A percentile compares a stretch with the other conserved stretches of the same genome.
These are phyloP conservation scores for Triops longicaudatus DNA, from an alignment of 1,140 invertebrate species.

Conservation along the genomic window DNA sequence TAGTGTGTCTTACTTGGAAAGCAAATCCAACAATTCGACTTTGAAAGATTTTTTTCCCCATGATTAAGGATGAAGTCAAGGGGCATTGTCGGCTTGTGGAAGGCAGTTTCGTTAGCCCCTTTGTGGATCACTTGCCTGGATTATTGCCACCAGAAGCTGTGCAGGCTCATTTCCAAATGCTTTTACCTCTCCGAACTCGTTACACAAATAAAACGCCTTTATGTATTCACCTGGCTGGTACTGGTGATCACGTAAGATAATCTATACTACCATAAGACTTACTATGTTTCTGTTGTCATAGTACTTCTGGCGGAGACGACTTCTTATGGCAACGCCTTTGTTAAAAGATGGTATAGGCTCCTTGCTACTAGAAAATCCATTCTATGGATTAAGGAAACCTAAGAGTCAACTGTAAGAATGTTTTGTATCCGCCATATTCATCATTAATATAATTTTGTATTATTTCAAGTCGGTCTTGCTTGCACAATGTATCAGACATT, in stretches of 20 bases:
- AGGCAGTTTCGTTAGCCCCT: slow-evolving; percentile 80
- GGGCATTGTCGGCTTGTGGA: slow-evolving; percentile 69
- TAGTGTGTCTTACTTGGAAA: too few species aligned
- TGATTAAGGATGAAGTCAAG: slow-evolving; percentile 71
- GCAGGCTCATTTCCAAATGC: slow-evolving; percentile 71
- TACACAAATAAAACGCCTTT: slow-evolving; percentile 54
- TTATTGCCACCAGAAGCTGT: slow-evolving; percentile 75
- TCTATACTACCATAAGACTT: slow-evolving; percentile 22
- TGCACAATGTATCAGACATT: slow-evolving; percentile 93
- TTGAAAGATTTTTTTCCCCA: too few species aligned
- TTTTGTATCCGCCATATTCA: slow-evolving; percentile 20
- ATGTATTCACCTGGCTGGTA: slow-evolving; percentile 90
- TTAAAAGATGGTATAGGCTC: slow-evolving; percentile 88
- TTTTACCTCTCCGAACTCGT: slow-evolving; percentile 53
- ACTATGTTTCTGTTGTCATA: slow-evolving; percentile 43
- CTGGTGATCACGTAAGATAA: slow-evolving; percentile 88
- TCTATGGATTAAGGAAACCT: slow-evolving; percentile 88
- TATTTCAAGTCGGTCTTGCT: slow-evolving; percentile 67
- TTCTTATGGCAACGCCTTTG: slow-evolving; percentile 81
- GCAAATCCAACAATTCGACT: too few species aligned
- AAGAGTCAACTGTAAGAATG: slow-evolving; percentile 73
- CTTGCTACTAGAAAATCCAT: slow-evolving; percentile 94
- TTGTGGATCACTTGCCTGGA: slow-evolving; percentile 70
- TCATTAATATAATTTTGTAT: slow-evolving; percentile 29
- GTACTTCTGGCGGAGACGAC: slow-evolving; percentile 84